Conservation (phyloP, 2,113 vertebrate species). For the Aegotheles bennettii region DNA sequence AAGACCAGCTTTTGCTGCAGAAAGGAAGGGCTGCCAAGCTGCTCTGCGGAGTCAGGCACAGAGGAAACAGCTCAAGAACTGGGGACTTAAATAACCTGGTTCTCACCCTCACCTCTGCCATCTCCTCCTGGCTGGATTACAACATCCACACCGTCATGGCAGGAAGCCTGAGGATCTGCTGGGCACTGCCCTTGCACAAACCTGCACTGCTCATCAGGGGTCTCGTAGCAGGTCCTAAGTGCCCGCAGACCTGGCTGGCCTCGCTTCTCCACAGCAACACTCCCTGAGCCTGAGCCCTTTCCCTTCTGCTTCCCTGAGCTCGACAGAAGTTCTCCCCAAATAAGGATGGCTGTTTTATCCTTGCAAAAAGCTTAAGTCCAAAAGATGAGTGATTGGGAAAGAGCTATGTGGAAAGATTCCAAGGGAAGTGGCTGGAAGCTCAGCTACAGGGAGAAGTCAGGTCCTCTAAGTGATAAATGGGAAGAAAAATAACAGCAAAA, state of each 20-base stretch:
- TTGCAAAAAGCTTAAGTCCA: not conserved
- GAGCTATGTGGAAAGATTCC: not conserved
- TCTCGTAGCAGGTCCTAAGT: not conserved
- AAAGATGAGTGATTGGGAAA: not conserved
- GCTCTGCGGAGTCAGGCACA: not conserved
- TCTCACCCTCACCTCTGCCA: not conserved
- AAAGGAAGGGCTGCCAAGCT: not conserved
- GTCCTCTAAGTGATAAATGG: not conserved
- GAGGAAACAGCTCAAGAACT: not conserved
- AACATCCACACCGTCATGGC: not conserved
- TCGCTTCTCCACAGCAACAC: accelerated
- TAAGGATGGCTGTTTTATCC: not conserved
- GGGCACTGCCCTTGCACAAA: not conserved
- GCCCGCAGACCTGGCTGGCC: not conserved
- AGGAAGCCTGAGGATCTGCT: not conserved
- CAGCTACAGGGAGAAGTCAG: not conserved
- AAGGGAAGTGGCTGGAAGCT: not conserved
- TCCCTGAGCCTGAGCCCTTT: not conserved
- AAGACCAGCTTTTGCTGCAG: not conserved
- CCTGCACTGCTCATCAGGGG: not conserved
- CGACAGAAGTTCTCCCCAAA: not conserved
- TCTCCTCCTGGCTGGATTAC: not conserved
- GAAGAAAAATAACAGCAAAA: not conserved
- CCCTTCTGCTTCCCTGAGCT: not conserved
- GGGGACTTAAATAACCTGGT: not conserved